Evolutionary conservation across 1,140 invertebrate genomes (phyloP).

Genomic region (Diorhabda sublineata): DNA sequence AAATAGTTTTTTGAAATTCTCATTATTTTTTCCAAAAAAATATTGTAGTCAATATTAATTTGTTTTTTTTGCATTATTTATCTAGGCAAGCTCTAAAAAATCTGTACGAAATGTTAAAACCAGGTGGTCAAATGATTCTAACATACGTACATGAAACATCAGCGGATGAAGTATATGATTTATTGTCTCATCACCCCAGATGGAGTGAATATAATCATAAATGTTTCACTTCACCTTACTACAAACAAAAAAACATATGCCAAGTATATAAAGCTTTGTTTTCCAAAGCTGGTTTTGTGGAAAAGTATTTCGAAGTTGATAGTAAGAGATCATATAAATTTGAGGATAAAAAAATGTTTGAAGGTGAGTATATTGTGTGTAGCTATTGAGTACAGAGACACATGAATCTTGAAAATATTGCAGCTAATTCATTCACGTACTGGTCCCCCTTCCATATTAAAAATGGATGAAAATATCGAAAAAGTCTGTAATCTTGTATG

Average conservation of each 20-base stretch:
- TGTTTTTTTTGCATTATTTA: not conserved
- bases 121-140: not conserved
- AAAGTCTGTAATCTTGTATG: too few species aligned
- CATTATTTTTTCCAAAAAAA: too few species aligned
- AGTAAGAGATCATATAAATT: too few species aligned
- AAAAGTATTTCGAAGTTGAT: not conserved
- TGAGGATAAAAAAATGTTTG: not conserved
- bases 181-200: not conserved
- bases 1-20: too few species aligned
- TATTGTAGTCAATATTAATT: too few species aligned
- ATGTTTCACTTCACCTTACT: not conserved
- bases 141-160: not conserved
- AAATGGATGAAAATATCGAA: too few species aligned
- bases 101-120: constrained; percentile 7
- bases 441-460: too few species aligned
- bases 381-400: too few species aligned
- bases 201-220: constrained; percentile 5
- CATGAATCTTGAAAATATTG: too few species aligned
- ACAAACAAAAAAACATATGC: not conserved
- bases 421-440: too few species aligned
- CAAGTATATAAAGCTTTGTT: not conserved
- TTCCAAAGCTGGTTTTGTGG: not conserved
- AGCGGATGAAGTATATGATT: constrained; percentile 4
- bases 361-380: not conserved
- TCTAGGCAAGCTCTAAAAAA: not conserved